phyloP scores from a whole-genome alignment of 1,140 invertebrate genomes.

The Samia ricini region DNA sequence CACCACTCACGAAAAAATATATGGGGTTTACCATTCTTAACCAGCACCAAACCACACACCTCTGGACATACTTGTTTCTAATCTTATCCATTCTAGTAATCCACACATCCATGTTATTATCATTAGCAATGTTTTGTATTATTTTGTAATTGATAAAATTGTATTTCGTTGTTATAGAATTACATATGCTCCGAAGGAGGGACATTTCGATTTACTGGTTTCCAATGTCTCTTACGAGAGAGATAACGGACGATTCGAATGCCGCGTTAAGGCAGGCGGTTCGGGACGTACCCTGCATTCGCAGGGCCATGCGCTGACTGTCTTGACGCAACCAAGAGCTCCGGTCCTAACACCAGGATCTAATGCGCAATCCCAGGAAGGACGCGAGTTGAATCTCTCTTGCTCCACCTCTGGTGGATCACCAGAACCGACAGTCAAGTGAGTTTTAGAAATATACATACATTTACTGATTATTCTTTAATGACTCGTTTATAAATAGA shows the following conservation, averaged over 20 bases:
- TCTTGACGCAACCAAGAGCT: slow-evolving; percentile 89
- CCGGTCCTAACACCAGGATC: slow-evolving; percentile 86
- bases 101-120: no score
- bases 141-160: no score
- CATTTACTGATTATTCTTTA: no score
- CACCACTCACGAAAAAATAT: no score
- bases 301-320: slow-evolving; percentile 90
- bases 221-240: slow-evolving; percentile 91
- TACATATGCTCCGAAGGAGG: slow-evolving; percentile 86
- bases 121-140: no score
- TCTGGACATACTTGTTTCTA: no score
- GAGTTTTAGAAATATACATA: slow-evolving; percentile 53
- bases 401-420: slow-evolving; percentile 93
- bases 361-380: slow-evolving; percentile 87
- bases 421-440: slow-evolving; percentile 90
- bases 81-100: no score
- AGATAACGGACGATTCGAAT: slow-evolving; percentile 95
- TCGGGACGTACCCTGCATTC: slow-evolving; percentile 90
- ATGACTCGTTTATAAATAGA: no score
- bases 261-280: slow-evolving; percentile 89
- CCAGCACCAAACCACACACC: no score
- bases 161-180: slow-evolving; percentile 76
- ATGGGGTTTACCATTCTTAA: no score
- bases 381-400: slow-evolving; percentile 85
- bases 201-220: slow-evolving; percentile 92